Base-by-base conservation (phyloP, 2,797 vertebrate genomes). In the Passerculus sandwichensis region DNA sequence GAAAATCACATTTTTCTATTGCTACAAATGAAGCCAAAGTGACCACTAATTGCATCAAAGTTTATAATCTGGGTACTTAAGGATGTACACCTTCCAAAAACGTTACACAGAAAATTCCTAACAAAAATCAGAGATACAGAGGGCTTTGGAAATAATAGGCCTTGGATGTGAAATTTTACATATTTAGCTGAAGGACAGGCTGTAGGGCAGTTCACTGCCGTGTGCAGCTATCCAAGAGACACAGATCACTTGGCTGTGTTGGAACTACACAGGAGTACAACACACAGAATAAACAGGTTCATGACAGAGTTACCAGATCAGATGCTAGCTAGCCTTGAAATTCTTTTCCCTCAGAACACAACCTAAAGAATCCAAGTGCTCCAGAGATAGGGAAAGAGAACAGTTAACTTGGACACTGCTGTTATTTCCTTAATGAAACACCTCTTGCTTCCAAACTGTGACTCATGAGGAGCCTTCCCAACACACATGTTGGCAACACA, bases 21-120 rank as follows among this genome's bases (percentile, higher is more conserved):
- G 91, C 96, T 94, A 96, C 78, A 94, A 96, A 91, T 65, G 73
- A 94, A 97, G 85, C 93, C 78, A 89, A 62, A 82, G 87, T 78
- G 61, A 92, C 91, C 64, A 90, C 64, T 88, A 92, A 92, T 15
- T 90, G 51, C 77, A 89, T 89, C 88, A 85, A 76, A 88, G n/a
- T 32, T 88, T 88, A 87, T 36, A 67, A 91, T 71, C 22, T 45
- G 50, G 29, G 65, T 56, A 72, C 2, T 2, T 44, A 72, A 57
- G 50, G 70, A 91, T 32, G 61, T 70, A 88, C 67, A 93, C 27
- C 54, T 90, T 93, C 56, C 59, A 77, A 47, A 83, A 82, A 79
- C 22, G 7, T 56, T 76, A 48, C 4, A 70, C 22, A 66, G n/a
- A 34, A 88, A 90, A 94, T 84, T 8, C 17, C 10, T 27, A 38